A percentile compares a stretch with the other conserved stretches of the same genome.
Evolutionary conservation across 2,888 invertebrate species (phyloP).

Genomic region (Orchesella flavescens): DNA sequence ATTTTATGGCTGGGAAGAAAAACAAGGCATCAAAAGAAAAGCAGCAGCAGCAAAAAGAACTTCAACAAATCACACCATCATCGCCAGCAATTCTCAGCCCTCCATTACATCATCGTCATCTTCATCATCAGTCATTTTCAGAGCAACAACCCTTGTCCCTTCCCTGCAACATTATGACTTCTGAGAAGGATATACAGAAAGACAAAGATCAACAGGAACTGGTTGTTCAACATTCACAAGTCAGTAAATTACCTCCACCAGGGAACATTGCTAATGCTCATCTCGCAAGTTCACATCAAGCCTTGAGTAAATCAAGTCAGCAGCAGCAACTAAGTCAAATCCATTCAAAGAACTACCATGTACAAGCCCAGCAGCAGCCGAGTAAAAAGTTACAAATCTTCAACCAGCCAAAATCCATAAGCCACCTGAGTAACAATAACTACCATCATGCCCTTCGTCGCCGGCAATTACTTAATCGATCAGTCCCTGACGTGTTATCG

Average conservation of each 20-base stretch:
- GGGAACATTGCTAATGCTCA: background rate
- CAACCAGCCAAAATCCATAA: slow-evolving; percentile 54
- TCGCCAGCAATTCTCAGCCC: slow-evolving; percentile 41
- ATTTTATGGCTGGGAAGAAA: slow-evolving; percentile 69
- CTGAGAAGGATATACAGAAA: slow-evolving; percentile 49
- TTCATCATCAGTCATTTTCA: slow-evolving; percentile 38
- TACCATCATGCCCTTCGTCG: slow-evolving; percentile 46
- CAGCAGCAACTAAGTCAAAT: slow-evolving; percentile 54
- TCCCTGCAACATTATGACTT: slow-evolving; percentile 53
- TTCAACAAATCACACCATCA: slow-evolving; percentile 18
- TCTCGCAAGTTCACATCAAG: slow-evolving; percentile 31
- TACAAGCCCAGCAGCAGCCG: slow-evolving; percentile 21
- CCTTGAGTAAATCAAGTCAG: slow-evolving; percentile 36
- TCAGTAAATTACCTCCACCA: slow-evolving; percentile 45
- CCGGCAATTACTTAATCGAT: slow-evolving; percentile 53
- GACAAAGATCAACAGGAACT: slow-evolving; percentile 57
- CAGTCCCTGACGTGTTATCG: slow-evolving; percentile 65
- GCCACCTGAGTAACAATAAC: slow-evolving; percentile 51
- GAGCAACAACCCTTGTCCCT: slow-evolving; percentile 51
- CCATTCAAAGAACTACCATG: slow-evolving; percentile 47
- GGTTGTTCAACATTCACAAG: slow-evolving; percentile 51
- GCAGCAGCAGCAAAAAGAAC: slow-evolving; percentile 24
- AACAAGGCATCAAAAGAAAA: slow-evolving; percentile 53
- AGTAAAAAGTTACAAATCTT: slow-evolving; percentile 56
- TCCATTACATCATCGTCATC: slow-evolving; percentile 40